A percentile compares a stretch with the other conserved stretches of the same genome.
Evolutionary conservation across 1,140 invertebrate species (phyloP).

Genomic region (Eumaeus atala): DNA sequence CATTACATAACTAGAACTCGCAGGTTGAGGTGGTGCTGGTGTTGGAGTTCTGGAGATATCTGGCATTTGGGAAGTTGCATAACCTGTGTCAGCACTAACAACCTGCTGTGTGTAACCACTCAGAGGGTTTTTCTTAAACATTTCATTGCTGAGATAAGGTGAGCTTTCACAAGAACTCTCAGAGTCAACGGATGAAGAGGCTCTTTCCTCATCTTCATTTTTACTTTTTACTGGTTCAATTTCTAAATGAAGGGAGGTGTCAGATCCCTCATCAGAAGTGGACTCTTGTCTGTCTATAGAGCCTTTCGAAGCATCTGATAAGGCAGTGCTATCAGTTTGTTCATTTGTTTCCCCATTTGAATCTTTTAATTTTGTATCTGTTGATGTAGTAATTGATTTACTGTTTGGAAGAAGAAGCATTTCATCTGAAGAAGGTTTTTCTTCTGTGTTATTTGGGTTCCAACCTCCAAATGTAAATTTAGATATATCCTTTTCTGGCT

Average conservation of each 20-base stretch:
- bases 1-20: conserved; percentile 61
- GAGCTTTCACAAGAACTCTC: conserved; percentile 41
- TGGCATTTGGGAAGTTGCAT: conserved; percentile 44
- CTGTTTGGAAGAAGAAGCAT: conserved; percentile 56
- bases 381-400: conserved; percentile 39
- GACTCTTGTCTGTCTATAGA: conserved; percentile 49
- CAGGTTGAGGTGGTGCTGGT: conserved; percentile 33
- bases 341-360: conserved; percentile 59
- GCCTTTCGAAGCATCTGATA: conserved; percentile 55
- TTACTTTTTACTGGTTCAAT: conserved; percentile 38
- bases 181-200: conserved; percentile 38
- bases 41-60: conserved; percentile 29
- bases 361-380: conserved; percentile 50
- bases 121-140: conserved; percentile 47
- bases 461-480: conserved; percentile 56
- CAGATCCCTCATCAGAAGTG: conserved; percentile 55
- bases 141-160: conserved; percentile 42
- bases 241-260: conserved; percentile 54
- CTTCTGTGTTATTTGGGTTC: conserved; percentile 59
- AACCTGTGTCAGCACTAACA: conserved; percentile 39
- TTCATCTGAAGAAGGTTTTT: conserved; percentile 61
- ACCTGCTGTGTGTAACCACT: conserved; percentile 54
- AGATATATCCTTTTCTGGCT: conserved; percentile 59
- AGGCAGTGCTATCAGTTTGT: conserved; percentile 60
- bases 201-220: conserved; percentile 32